These are phyloP conservation scores for Acleris emargana DNA, from an alignment of 2,888 invertebrate species.

Conservation along the genomic window DNA sequence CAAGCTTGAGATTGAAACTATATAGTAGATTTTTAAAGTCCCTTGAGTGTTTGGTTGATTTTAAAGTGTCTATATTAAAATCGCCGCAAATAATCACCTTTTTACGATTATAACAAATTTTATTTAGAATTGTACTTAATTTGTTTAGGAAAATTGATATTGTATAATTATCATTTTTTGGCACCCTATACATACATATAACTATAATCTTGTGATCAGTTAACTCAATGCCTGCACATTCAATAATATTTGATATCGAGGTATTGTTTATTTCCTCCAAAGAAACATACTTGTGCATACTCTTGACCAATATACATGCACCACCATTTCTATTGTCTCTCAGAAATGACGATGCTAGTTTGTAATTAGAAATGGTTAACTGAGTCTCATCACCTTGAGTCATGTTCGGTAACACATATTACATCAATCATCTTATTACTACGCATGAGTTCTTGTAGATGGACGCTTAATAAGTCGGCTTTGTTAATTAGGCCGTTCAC, in stretches of 20 bases:
- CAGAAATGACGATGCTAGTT: slow-evolving; percentile 19
- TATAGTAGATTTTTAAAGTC: no score
- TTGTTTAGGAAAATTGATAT: no score
- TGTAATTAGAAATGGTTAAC: slow-evolving; percentile 24
- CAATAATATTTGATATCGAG: slow-evolving; percentile 21
- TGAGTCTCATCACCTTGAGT: slow-evolving; percentile 5
- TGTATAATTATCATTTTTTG: no score
- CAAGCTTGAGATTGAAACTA: no score
- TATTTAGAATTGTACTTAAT: no score
- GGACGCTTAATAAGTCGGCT: slow-evolving; percentile 20
- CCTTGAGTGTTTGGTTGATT: no score
- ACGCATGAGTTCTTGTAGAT: slow-evolving; percentile 18
- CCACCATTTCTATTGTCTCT: slow-evolving; percentile 33
- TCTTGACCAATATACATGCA: slow-evolving; percentile 29
- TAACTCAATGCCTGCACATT: slow-evolving; percentile 36
- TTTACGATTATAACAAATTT: no score
- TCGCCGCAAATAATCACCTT: no score
- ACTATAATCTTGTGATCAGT: slow-evolving; percentile 23
- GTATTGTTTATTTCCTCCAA: slow-evolving; percentile 1
- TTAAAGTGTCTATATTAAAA: no score
- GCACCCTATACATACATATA: slow-evolving; percentile 35
- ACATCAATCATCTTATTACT: slow-evolving; percentile 25
- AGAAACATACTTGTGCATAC: neutral
- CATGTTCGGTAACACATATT: slow-evolving; percentile 39
- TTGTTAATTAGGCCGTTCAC: slow-evolving; percentile 31